Evolutionary conservation across 2,888 invertebrate species (phyloP).

Genomic region (Ametastegia equiseti): DNA sequence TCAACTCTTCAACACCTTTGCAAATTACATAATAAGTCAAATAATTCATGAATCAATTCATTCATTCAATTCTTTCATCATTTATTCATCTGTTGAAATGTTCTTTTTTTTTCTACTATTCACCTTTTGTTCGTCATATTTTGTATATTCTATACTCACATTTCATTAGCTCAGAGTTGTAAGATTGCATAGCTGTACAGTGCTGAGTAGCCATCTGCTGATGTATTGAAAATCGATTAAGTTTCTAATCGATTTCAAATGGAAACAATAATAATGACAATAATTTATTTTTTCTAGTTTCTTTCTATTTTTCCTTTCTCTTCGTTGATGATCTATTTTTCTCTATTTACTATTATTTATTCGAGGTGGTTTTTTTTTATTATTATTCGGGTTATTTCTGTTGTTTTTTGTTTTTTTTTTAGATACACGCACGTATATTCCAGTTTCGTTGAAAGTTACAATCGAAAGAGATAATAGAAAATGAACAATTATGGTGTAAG

Average conservation of each 20-base stretch:
- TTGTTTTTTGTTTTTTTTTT: too few relatives aligned
- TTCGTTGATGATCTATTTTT: too few relatives aligned
- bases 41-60: background rate
- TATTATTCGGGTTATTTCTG: too few relatives aligned
- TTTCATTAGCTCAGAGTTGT: constrained; percentile 63
- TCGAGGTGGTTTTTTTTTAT: too few relatives aligned
- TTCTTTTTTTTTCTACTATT: background rate
- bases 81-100: background rate
- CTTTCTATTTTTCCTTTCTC: too few relatives aligned
- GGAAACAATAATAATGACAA: too few relatives aligned
- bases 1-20: constrained; percentile 72
- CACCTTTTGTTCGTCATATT: background rate
- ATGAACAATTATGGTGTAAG: background rate
- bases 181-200: constrained; percentile 61
- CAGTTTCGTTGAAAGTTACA: too few relatives aligned
- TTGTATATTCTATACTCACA: constrained; percentile 55
- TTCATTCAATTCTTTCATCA: background rate
- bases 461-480: too few relatives aligned
- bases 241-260: background rate
- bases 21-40: background rate
- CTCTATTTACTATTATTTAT: too few relatives aligned
- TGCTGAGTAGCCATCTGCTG: constrained; percentile 47
- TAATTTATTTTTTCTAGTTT: background rate
- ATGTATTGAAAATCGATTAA: background rate
- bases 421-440: too few relatives aligned